A percentile compares a stretch with the other conserved stretches of the same genome.
phyloP scores from a whole-genome alignment of 2,797 vertebrate species.

The Tachyglossus aculeatus region DNA sequence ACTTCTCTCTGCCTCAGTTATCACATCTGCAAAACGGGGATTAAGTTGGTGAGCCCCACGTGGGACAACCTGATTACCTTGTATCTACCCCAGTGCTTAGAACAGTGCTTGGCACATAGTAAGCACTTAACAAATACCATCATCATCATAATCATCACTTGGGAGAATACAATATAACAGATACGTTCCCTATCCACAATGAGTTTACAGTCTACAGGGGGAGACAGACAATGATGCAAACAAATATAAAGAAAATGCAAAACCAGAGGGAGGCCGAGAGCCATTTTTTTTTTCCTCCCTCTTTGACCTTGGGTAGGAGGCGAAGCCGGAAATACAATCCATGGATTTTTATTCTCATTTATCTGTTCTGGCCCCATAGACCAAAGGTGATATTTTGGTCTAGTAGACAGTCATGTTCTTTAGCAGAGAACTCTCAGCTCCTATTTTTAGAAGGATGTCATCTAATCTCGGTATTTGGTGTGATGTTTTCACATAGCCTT shows the following conservation, averaged over 20 bases:
- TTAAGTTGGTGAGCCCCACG: no score
- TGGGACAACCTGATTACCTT: no score
- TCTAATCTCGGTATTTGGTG: background rate
- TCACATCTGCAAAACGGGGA: no score
- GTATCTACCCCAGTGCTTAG: background rate
- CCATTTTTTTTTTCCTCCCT: background rate
- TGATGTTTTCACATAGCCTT: background rate
- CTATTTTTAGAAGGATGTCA: slow-evolving; percentile 6
- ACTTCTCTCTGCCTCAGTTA: no score
- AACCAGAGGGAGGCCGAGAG: background rate
- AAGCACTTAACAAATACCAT: no score
- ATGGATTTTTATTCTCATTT: background rate
- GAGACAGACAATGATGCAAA: no score
- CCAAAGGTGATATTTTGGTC: background rate
- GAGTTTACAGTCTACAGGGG: no score
- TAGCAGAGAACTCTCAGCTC: background rate
- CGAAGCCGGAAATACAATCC: slow-evolving; percentile 4
- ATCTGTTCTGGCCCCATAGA: background rate
- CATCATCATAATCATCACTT: no score
- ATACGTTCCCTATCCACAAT: no score
- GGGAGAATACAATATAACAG: no score
- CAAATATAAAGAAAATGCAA: background rate
- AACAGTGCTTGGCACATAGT: no score
- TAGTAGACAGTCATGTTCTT: background rate
- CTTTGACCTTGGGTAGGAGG: background rate